phyloP scores from a whole-genome alignment of 1,140 invertebrate species.

The Sarcophaga bullata region DNA sequence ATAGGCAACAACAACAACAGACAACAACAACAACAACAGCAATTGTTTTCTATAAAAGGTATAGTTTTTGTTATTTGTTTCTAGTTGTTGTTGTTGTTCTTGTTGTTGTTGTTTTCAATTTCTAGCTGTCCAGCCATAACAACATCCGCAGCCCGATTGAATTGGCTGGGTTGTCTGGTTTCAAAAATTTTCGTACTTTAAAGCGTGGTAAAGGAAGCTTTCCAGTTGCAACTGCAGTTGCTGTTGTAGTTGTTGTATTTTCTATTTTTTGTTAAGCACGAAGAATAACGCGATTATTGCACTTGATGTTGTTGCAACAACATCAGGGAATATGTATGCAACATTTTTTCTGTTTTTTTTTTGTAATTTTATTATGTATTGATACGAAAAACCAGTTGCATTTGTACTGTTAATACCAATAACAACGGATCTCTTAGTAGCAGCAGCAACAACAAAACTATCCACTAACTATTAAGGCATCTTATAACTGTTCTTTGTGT shows the following conservation, averaged over 20 bases:
- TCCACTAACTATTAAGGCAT: constrained; percentile 32
- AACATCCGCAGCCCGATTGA: too few species aligned
- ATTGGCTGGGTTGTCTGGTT: neutral
- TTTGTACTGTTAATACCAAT: too few species aligned
- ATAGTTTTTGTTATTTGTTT: neutral
- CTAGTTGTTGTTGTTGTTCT: neutral
- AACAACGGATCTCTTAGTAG: neutral
- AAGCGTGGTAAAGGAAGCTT: constrained; percentile 26
- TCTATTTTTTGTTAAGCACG: constrained; percentile 2
- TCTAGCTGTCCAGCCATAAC: neutral
- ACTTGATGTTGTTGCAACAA: constrained; percentile 26
- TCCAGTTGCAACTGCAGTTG: neutral
- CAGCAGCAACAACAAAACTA: neutral
- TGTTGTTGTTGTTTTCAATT: too few species aligned
- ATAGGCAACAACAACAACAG: neutral
- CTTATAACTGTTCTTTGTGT: constrained; percentile 34
- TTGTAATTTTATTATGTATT: neutral
- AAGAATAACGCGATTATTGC: constrained; percentile 37
- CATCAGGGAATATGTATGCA: too few species aligned
- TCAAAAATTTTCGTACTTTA: constrained; percentile 3
- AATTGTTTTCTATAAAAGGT: neutral
- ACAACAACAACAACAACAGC: neutral
- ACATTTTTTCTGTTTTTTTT: neutral
- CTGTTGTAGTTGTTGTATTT: neutral
- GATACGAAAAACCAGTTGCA: constrained; percentile 31